These are phyloP conservation scores for Myiopsitta monachus DNA, from an alignment of 2,113 vertebrate species.

Conservation along the genomic window DNA sequence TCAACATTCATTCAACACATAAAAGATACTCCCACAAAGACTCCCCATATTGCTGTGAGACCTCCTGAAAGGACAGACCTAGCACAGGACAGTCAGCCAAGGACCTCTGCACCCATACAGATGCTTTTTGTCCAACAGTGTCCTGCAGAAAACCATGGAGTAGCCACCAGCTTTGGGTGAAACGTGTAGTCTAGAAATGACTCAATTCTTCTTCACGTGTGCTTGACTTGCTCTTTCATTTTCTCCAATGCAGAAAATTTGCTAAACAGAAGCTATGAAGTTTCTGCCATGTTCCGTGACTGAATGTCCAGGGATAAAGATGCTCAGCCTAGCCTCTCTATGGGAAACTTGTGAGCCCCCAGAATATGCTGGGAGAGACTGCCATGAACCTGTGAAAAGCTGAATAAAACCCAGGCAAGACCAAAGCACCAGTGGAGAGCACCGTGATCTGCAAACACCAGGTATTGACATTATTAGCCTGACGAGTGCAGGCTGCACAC, in stretches of 20 bases:
- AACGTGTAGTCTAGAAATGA: neutral
- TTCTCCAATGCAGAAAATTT: neutral
- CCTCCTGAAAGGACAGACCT: neutral
- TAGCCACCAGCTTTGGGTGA: neutral
- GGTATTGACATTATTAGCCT: neutral
- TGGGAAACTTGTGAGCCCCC: neutral
- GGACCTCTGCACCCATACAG: neutral
- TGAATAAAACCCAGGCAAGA: neutral
- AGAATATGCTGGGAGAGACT: neutral
- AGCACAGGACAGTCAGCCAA: neutral
- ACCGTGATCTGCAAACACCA: neutral
- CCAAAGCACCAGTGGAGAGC: neutral
- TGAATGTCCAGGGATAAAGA: neutral
- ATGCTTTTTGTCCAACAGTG: neutral
- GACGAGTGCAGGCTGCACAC: fast-evolving
- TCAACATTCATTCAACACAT: neutral
- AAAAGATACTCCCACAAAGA: neutral
- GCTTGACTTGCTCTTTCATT: slow-evolving; percentile 14
- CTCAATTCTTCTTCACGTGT: neutral
- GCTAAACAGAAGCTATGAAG: neutral
- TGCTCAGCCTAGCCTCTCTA: neutral
- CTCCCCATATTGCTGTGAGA: neutral
- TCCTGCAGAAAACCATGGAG: neutral
- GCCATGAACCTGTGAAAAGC: neutral
- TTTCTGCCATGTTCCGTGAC: neutral